A percentile compares a stretch with the other conserved stretches of the same genome.
These are phyloP conservation scores for Oenanthe oenanthe DNA, from an alignment of 2,113 vertebrate species.

Conservation along the genomic window DNA sequence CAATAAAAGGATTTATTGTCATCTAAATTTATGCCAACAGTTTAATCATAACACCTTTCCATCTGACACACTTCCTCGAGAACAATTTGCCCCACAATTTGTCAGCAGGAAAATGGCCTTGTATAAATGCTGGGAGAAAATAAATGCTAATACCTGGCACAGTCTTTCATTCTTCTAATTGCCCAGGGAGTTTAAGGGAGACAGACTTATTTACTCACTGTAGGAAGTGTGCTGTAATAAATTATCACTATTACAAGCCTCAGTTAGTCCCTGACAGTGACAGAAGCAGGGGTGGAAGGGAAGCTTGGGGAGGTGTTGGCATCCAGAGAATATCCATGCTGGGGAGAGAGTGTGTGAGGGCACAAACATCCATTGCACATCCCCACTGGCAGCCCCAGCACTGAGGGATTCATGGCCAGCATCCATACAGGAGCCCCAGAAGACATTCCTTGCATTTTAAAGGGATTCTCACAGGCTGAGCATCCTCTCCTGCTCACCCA, in stretches of 20 bases:
- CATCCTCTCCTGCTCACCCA: rapidly evolving
- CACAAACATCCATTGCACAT: neutral
- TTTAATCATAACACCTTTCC: conserved; percentile 81
- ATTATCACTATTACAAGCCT: conserved; percentile 72
- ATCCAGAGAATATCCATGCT: neutral
- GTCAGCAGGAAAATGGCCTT: conserved; percentile 80
- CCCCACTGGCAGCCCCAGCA: neutral
- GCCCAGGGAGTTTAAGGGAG: conserved; percentile 80
- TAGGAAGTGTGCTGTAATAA: conserved; percentile 81
- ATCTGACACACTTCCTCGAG: conserved; percentile 76
- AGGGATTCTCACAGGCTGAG: neutral
- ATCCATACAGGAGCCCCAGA: neutral
- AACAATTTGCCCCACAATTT: conserved; percentile 81
- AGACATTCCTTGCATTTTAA: neutral
- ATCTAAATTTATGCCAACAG: conserved; percentile 75
- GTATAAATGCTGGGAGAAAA: conserved; percentile 77
- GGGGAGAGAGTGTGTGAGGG: neutral
- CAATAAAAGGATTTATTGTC: conserved; percentile 77
- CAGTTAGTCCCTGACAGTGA: conserved; percentile 67
- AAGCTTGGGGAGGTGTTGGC: neutral
- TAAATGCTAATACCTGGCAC: conserved; percentile 77
- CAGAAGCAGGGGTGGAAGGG: conserved; percentile 24
- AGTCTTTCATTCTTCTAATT: conserved; percentile 83
- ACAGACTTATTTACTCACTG: conserved; percentile 84
- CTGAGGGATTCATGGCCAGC: neutral